Evolutionary conservation across 2,113 vertebrate genomes (phyloP).

Genomic region (Tupaia tana): DNA sequence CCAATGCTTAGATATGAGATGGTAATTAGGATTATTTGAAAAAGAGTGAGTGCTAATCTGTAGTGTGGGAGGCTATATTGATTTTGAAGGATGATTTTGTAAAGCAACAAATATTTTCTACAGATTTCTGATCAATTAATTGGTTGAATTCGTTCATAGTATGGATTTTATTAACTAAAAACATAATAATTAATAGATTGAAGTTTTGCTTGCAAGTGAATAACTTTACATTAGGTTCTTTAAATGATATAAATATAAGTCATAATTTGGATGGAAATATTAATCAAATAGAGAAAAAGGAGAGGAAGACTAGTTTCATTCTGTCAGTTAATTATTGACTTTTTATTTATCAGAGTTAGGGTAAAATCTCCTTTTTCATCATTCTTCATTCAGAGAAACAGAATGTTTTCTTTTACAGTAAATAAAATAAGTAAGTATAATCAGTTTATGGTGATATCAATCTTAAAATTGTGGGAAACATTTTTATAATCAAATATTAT

Average conservation of each 20-base stretch:
- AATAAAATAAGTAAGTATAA: constrained; percentile 5
- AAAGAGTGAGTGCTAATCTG: constrained; percentile 66
- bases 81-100: constrained; percentile 72
- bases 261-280: not conserved
- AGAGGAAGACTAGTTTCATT: not conserved
- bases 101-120: constrained; percentile 42
- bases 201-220: not conserved
- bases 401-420: not conserved
- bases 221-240: not conserved
- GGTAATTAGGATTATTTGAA: constrained; percentile 81
- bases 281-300: not conserved
- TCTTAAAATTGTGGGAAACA: not conserved
- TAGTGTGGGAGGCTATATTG: constrained; percentile 58
- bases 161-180: constrained; percentile 63
- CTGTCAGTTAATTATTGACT: not conserved
- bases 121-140: constrained; percentile 64
- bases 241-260: not conserved
- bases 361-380: not conserved
- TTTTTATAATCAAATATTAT: not conserved
- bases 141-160: constrained; percentile 4
- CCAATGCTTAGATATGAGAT: constrained; percentile 76
- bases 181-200: constrained; percentile 52
- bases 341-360: not conserved
- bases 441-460: not conserved
- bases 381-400: not conserved